Evolutionary conservation across 2,113 vertebrate species (phyloP).

Genomic region (Onychorhynchus coronatus): DNA sequence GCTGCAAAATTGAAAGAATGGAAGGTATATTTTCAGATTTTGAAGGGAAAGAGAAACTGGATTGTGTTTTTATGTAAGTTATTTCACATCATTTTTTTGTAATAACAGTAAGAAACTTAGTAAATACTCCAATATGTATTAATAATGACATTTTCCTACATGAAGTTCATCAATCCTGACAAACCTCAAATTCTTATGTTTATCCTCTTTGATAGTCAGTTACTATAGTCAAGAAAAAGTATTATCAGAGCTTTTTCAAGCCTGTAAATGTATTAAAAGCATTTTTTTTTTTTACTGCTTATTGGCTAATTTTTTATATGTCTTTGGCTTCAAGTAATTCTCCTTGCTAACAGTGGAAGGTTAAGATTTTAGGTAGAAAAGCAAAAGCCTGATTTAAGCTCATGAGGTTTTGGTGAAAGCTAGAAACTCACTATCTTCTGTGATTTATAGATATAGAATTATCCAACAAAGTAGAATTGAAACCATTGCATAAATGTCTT

Average conservation of each 20-base stretch:
- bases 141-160: background rate
- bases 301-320: background rate
- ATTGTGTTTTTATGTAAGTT: background rate
- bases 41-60: background rate
- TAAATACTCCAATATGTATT: background rate
- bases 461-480: constrained; percentile 33
- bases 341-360: background rate
- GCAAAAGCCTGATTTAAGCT: constrained; percentile 16
- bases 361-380: background rate
- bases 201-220: background rate
- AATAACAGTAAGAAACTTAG: background rate
- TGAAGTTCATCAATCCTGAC: background rate
- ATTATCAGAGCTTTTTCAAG: background rate
- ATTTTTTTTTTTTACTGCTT: background rate
- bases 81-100: background rate
- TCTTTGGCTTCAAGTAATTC: background rate
- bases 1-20: background rate
- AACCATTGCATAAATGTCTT: background rate
- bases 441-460: constrained; percentile 4
- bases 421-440: constrained; percentile 42
- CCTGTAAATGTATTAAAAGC: background rate
- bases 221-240: background rate
- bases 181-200: background rate
- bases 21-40: background rate
- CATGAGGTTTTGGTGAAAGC: constrained; percentile 25